Conservation (phyloP, 92 coral and sea anemone genomes). For the Chrysogorgia sp. region DNA sequence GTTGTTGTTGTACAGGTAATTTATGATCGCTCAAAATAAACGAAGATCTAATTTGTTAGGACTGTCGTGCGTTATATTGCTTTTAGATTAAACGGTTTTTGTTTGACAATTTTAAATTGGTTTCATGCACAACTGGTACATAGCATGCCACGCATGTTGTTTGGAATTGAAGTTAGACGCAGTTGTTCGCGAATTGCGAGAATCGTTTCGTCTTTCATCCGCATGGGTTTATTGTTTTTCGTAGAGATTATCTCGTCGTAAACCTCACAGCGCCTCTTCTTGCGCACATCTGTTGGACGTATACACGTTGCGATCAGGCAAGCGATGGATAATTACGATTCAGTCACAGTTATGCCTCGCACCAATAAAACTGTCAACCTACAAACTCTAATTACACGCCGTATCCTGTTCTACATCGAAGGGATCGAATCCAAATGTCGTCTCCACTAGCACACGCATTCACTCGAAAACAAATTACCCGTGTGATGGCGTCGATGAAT, state of each 20-base stretch:
- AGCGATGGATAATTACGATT: neutral
- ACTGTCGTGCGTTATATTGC: too few species aligned
- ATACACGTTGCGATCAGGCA: slow-evolving; percentile 11
- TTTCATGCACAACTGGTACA: too few species aligned
- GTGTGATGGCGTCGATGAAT: too few species aligned
- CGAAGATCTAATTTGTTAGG: too few species aligned
- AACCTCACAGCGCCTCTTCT: neutral
- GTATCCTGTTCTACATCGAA: slow-evolving; percentile 4
- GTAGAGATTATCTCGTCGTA: slow-evolving; percentile 16
- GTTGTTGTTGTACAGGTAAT: too few species aligned
- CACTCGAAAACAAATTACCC: too few species aligned
- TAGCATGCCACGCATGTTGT: neutral
- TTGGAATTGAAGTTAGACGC: neutral
- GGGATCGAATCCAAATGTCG: too few species aligned
- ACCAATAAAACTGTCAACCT: slow-evolving; percentile 31
- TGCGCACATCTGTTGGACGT: slow-evolving; percentile 25
- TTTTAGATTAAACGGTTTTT: neutral
- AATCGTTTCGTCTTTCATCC: slow-evolving; percentile 1
- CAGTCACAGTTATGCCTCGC: neutral
- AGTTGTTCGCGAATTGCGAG: too few species aligned
- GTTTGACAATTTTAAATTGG: neutral
- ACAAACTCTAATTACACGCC: neutral
- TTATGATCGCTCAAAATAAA: neutral
- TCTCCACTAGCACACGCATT: too few species aligned
- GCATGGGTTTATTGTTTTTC: slow-evolving; percentile 11